Evolutionary conservation across 2,113 vertebrate species (phyloP).

Genomic region (Podiceps cristatus): DNA sequence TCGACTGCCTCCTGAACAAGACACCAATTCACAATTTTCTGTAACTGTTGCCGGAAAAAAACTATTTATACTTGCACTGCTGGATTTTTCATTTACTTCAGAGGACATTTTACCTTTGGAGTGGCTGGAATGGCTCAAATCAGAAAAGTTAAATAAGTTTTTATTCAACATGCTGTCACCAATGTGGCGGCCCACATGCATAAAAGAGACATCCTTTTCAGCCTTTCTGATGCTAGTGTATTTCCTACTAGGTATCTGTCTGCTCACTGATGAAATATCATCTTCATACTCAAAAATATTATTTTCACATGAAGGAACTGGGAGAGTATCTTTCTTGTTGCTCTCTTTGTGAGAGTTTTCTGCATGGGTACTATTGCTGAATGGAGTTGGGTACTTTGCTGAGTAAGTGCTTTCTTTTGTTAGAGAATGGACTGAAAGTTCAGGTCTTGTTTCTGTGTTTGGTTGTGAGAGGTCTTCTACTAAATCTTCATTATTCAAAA

Average conservation of each 20-base stretch:
- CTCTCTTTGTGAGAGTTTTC: conserved; percentile 84
- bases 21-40: conserved; percentile 78
- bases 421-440: conserved; percentile 85
- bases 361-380: conserved; percentile 80
- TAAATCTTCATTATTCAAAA: conserved; percentile 86
- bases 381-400: conserved; percentile 88
- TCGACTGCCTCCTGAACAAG: conserved; percentile 77
- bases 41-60: conserved; percentile 76
- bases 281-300: conserved; percentile 84
- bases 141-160: conserved; percentile 87
- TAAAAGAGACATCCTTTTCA: conserved; percentile 84
- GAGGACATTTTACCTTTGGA: conserved; percentile 83
- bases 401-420: conserved; percentile 90
- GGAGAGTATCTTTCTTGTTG: conserved; percentile 82
- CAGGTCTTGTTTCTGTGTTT: conserved; percentile 84
- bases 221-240: conserved; percentile 89
- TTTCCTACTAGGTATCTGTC: conserved; percentile 86
- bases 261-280: conserved; percentile 85
- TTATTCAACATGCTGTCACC: conserved; percentile 77
- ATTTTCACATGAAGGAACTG: conserved; percentile 85
- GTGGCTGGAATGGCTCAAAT: conserved; percentile 85
- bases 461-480: conserved; percentile 87
- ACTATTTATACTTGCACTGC: conserved; percentile 72
- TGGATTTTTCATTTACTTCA: conserved; percentile 84
- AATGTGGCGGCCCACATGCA: conserved; percentile 76